Evolutionary conservation across 2,888 invertebrate genomes (phyloP).

Genomic region (Pantelozetes paolii): DNA sequence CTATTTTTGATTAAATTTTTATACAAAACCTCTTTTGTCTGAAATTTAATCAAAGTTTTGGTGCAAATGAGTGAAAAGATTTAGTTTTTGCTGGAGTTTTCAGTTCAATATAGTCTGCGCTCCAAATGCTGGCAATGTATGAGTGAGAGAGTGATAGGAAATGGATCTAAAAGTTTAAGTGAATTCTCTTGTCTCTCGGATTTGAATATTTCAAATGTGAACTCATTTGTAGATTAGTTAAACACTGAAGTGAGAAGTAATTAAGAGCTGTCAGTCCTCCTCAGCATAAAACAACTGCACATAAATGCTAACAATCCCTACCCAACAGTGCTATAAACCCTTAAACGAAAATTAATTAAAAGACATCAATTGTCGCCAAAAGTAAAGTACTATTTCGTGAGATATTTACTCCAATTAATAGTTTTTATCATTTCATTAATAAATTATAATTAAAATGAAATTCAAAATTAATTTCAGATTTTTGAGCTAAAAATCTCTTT

Average conservation of each 20-base stretch:
- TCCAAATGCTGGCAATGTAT: background rate
- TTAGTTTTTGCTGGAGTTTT: background rate
- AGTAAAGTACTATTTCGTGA: background rate
- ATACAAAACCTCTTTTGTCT: too few species aligned
- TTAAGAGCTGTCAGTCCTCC: background rate
- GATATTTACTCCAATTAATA: background rate
- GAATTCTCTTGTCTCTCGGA: slow-evolving; percentile 11
- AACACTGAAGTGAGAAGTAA: background rate
- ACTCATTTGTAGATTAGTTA: background rate
- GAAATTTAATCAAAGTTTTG: background rate
- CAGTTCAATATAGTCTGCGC: background rate
- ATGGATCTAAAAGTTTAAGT: background rate
- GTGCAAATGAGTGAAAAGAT: background rate
- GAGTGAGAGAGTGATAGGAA: background rate
- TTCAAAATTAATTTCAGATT: slow-evolving; percentile 67
- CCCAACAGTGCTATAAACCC: background rate
- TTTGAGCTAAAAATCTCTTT: slow-evolving; percentile 83
- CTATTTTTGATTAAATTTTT: background rate
- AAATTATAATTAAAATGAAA: slow-evolving; percentile 2
- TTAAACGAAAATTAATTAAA: slow-evolving; percentile 20
- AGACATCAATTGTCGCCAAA: slow-evolving; percentile 2
- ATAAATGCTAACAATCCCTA: background rate
- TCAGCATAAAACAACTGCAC: background rate
- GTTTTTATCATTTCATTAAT: background rate
- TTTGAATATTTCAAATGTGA: background rate